Conservation (phyloP, 2,888 invertebrate species). For the Drosophila emarginata region DNA sequence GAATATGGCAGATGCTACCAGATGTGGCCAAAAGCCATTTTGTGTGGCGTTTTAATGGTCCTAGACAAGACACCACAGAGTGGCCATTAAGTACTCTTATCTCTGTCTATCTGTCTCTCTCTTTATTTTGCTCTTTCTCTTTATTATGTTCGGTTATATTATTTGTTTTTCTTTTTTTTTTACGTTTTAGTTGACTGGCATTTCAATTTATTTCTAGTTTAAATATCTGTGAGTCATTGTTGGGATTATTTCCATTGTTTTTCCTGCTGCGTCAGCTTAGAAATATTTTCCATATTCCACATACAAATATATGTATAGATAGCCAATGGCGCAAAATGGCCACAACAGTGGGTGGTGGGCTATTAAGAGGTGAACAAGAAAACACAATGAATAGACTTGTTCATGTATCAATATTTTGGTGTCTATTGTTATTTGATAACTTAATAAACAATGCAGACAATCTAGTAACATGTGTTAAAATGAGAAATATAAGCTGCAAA, state of each 20-base stretch:
- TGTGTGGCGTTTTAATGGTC: background rate
- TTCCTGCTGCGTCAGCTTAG: background rate
- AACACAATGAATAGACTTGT: background rate
- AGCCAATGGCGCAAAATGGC: background rate
- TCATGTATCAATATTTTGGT: background rate
- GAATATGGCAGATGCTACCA: background rate
- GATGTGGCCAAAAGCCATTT: conserved; percentile 1
- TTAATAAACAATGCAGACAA: background rate
- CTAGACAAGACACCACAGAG: background rate
- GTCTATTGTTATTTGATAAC: background rate
- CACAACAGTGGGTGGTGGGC: background rate
- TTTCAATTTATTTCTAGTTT: background rate
- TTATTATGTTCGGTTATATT: too few relatives aligned
- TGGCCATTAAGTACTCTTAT: background rate
- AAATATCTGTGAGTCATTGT: background rate
- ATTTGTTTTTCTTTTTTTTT: background rate
- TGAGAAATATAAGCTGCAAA: background rate
- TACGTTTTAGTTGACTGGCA: background rate
- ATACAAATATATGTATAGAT: background rate
- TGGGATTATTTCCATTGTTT: background rate
- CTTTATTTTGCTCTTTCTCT: background rate
- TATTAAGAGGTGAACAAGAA: background rate
- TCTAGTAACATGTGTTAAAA: background rate
- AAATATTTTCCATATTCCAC: background rate
- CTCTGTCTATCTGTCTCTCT: background rate